Percentiles rank a stretch among this genome's conserved stretches.
These are phyloP conservation scores for Drosophila nigricruria DNA, from an alignment of 2,888 invertebrate genomes.

Conservation along the genomic window DNA sequence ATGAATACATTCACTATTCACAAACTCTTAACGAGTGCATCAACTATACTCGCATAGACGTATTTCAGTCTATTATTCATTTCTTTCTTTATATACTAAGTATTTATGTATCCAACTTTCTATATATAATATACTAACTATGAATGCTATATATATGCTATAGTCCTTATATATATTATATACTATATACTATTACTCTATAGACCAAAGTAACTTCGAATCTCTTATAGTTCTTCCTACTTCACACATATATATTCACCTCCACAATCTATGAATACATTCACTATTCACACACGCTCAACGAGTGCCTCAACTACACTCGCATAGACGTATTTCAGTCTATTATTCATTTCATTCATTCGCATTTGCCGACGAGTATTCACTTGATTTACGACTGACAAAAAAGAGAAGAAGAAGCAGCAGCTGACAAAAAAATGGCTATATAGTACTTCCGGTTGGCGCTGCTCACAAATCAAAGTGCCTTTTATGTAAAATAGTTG, in stretches of 20 bases:
- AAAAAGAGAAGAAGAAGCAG: not conserved
- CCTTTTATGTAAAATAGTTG: conserved; percentile 78
- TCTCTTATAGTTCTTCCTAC: too few species aligned
- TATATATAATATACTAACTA: too few species aligned
- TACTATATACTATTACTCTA: too few species aligned
- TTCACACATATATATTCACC: conserved; percentile 10
- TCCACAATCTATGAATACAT: conserved; percentile 14
- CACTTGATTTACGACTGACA: conserved; percentile 41
- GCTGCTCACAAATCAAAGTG: conserved; percentile 58
- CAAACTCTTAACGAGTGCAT: too few species aligned
- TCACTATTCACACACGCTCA: not conserved
- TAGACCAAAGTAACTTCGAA: too few species aligned
- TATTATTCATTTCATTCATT: conserved; percentile 31
- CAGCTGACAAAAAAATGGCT: conserved; percentile 55
- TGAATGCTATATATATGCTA: too few species aligned
- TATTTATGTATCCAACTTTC: too few species aligned
- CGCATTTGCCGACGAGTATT: conserved; percentile 9
- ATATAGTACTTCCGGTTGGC: conserved; percentile 62
- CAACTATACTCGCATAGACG: too few species aligned
- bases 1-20: not conserved
- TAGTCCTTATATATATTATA: too few species aligned
- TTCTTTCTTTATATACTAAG: too few species aligned
- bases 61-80: too few species aligned
- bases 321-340: not conserved
- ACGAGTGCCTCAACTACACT: not conserved